Evolutionary conservation across 1,140 invertebrate genomes (phyloP), one percentile per base, ranked within the genome.

Genomic region (Neodiprion lecontei): DNA sequence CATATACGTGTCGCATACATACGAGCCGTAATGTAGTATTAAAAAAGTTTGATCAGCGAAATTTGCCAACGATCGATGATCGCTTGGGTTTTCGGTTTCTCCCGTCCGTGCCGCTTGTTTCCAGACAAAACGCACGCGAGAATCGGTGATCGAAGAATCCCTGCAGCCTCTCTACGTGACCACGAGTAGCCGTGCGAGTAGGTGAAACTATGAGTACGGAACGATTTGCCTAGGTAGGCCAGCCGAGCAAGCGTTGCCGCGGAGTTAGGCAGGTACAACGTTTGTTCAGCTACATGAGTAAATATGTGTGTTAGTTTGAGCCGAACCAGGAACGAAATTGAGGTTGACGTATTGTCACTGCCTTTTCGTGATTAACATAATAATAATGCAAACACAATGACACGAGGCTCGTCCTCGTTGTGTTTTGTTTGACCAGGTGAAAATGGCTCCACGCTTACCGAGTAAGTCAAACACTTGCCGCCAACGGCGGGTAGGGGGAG

Each of bases 351-450:
- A 88, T 88, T 89, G 86, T 87, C 85, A 82, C 79, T 84, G 81
- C 74, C 77, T 69, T 79, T 79, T 82, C 81, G 81, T 82, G 82
- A 89, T 89, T 89, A 88, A 86, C 86, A 88, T 89, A 86, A 88
- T 89, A 86, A 88, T 86, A 88, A 89, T 87, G 83, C 85, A 88
- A 88, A 88, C 81, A 88, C 83, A 87, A 88, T 87, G 85, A 87
- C 83, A 81, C 80, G 74, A 69, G 77, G 74, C 61, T 53, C 67
- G 40, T 49, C 5, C 78, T 79, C 61, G 76, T 72, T 73, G 72
- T 75, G 78, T 77, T 76, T 83, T 88, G 82, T 88, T 88, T 89
- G 85, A 84, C 82, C 86, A 89, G 87, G 86, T 88, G 86, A 88
- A 70, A 70, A 72, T 76, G 76, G 75, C n/a, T 61, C 72, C 77